Evolutionary conservation across 53 echinoderm and acorn worm species (phyloP).

Genomic region (Antedon mediterranea): DNA sequence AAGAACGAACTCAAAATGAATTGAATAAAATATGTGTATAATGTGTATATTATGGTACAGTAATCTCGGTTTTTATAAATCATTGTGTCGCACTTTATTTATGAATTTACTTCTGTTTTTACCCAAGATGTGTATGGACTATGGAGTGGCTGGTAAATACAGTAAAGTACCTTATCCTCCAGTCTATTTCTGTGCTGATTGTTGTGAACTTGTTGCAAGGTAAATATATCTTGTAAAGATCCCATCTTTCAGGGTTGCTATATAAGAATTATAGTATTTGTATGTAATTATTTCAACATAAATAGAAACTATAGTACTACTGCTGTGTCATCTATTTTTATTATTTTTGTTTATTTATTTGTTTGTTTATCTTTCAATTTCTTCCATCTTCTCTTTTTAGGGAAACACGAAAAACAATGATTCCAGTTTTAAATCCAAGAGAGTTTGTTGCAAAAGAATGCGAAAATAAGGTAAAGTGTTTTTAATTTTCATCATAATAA

Average conservation of each 20-base stretch:
- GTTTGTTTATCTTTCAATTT: no score
- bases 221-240: background rate
- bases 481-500: background rate
- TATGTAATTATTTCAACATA: no score
- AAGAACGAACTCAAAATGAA: no score
- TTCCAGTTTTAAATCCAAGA: slow-evolving; percentile 65
- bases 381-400: no score
- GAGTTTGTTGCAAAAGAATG: slow-evolving; percentile 66
- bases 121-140: slow-evolving; percentile 98
- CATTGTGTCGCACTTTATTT: background rate
- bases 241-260: no score
- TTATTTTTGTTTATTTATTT: no score
- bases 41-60: background rate
- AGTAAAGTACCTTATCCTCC: slow-evolving; percentile 74
- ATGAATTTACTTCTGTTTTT: slow-evolving; percentile 1
- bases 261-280: no score
- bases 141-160: slow-evolving; percentile 62
- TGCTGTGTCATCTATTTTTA: background rate
- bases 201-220: slow-evolving; percentile 82
- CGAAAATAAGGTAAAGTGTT: slow-evolving; percentile 66
- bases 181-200: slow-evolving; percentile 74
- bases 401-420: slow-evolving; percentile 60
- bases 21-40: no score
- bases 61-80: background rate
- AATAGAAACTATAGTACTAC: no score